A percentile compares a stretch with the other conserved stretches of the same genome.
Evolutionary conservation across 2,113 vertebrate genomes (phyloP).

Genomic region (Lophochroa leadbeateri): DNA sequence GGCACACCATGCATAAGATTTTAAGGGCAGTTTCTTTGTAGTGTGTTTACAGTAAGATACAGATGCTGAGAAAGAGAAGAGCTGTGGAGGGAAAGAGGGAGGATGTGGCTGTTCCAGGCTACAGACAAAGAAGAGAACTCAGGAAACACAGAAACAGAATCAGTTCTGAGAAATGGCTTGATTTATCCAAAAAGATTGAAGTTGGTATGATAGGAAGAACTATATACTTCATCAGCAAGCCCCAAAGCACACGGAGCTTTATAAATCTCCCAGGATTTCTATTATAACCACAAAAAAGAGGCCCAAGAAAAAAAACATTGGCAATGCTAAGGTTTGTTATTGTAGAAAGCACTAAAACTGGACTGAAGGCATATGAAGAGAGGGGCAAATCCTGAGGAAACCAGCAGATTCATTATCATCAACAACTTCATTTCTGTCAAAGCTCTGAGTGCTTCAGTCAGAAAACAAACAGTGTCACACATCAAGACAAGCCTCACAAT

Average conservation of each 20-base stretch:
- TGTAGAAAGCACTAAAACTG: neutral
- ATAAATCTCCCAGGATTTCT: conserved; percentile 10
- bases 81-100: neutral
- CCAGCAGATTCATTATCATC: neutral
- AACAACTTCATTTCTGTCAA: neutral
- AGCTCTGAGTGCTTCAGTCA: neutral
- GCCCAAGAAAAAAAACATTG: neutral
- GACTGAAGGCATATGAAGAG: neutral
- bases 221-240: neutral
- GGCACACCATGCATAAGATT: neutral
- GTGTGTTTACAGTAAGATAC: neutral
- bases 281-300: conserved; percentile 22
- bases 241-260: neutral
- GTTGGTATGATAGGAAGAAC: neutral
- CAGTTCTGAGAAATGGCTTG: conserved; percentile 8
- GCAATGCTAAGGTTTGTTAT: neutral
- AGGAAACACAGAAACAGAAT: conserved; percentile 38
- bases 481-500: neutral
- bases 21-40: neutral
- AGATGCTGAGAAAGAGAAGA: neutral
- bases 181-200: conserved; percentile 36
- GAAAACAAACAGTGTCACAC: neutral
- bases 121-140: conserved; percentile 26
- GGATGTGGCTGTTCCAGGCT: conserved; percentile 1
- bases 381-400: neutral